Evolutionary conservation across 2,113 vertebrate species (phyloP).

Genomic region (Alectura lathami): DNA sequence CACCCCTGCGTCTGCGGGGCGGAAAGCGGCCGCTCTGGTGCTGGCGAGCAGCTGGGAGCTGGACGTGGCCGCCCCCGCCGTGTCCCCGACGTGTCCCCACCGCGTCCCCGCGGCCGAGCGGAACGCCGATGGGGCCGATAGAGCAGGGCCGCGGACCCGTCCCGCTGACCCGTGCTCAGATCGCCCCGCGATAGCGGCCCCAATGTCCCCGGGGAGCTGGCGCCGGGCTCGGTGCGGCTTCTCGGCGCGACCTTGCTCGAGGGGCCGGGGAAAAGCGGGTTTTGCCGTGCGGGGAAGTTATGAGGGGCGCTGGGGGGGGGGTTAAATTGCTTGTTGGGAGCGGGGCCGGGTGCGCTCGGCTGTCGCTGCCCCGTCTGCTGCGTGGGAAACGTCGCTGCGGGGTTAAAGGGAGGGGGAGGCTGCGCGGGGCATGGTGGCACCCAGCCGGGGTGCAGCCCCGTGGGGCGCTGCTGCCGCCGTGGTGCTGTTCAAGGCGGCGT

Average conservation of each 20-base stretch:
- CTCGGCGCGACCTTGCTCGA: background rate
- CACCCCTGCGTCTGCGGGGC: background rate
- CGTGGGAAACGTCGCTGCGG: background rate
- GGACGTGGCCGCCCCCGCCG: too few species aligned
- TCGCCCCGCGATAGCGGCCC: background rate
- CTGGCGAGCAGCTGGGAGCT: too few species aligned
- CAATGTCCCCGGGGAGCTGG: fast-evolving
- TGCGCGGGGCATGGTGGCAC: fast-evolving
- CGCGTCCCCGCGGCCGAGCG: background rate
- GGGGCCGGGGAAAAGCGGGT: background rate
- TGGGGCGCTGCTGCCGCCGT: background rate
- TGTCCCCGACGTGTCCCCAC: background rate
- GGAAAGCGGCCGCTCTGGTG: too few species aligned
- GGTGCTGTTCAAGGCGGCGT: too few species aligned
- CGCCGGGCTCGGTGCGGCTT: background rate
- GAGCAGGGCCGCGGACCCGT: background rate
- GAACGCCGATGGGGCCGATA: conserved; percentile 60
- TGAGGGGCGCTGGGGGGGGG: background rate
- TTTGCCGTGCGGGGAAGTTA: fast-evolving
- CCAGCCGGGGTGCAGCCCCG: fast-evolving
- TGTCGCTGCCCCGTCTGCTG: background rate
- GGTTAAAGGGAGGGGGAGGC: background rate
- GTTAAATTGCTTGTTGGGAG: background rate
- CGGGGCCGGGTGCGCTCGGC: background rate
- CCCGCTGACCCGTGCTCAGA: background rate